Base-by-base conservation (phyloP, 2,797 vertebrate genomes). In the Acrocephalus scirpaceus region DNA sequence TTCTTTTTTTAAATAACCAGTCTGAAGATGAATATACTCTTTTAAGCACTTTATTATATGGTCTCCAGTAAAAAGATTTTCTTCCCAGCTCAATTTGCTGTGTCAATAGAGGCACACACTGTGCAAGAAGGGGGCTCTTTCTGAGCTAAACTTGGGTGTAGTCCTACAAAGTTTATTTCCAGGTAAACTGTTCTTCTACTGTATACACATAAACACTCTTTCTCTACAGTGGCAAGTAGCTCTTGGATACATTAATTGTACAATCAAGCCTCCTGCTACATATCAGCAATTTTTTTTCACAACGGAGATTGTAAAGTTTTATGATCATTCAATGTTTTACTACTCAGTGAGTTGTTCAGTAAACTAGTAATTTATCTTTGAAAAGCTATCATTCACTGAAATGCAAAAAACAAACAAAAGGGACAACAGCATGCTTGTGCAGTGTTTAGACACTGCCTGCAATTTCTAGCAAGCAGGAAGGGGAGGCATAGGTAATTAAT, bases 341-440 rank as follows among this genome's bases (percentile, higher is more conserved):
- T 84, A 57, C 48, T 70, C 44, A 10, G 47, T n/a, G 42, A 78
- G 34, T 51, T 75, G 56, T 53, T 86, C 58, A 47, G 62, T 48
- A 92, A 80, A 47, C 51, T 64, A 66, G 76, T 18, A 92, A 92
- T 90, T 91, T 92, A 32, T n/a, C 79, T 92, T 78, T 67, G 74
- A 78, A 73, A 75, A 94, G 60, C 80, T 82, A 69, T 74, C 71
- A 76, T 75, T 92, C 80, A 9, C 47, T 47, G 67, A 88, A 88
- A 92, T 13, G 12, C 0, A 0, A 64, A 72, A 76, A 92, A 54
- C 66, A 93, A 93, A 75, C 29, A 44, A 81, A 86, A 70, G 26
- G 32, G 72, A 42, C 34, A 32, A 36, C 40, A 91, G 70, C 71
- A 72, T 8, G 9, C 32, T 17, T 30, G 18, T 26, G 16, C 45